Percentiles rank a stretch among this genome's conserved stretches.
These are phyloP conservation scores for Tenebrosternarchus preto DNA, from an alignment of 2,113 vertebrate genomes.

Conservation along the genomic window DNA sequence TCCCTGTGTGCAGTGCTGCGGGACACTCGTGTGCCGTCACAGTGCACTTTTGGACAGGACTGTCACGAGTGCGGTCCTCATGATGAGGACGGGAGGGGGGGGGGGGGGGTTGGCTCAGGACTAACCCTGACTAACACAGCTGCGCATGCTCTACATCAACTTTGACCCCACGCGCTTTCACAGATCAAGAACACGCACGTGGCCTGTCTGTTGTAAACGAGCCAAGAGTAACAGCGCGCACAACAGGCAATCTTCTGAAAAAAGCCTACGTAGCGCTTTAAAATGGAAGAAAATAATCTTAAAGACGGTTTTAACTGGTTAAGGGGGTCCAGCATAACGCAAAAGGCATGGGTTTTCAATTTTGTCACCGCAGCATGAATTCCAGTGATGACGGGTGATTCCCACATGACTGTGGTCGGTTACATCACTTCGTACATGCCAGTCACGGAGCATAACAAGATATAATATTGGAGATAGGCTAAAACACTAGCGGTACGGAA, in stretches of 20 bases:
- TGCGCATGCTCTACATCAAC: background rate
- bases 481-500: too few relatives aligned
- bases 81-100: too few relatives aligned
- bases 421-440: too few relatives aligned
- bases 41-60: background rate
- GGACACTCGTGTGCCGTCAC: conserved; percentile 23
- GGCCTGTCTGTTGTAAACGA: background rate
- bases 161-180: background rate
- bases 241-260: background rate
- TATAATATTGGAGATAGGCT: too few relatives aligned
- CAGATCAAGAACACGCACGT: background rate
- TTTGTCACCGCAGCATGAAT: too few relatives aligned
- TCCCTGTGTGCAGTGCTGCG: background rate
- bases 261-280: background rate
- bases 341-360: background rate
- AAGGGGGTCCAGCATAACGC: background rate
- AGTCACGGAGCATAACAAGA: too few relatives aligned
- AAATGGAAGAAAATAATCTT: background rate
- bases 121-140: background rate
- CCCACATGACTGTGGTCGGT: too few relatives aligned
- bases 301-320: too few relatives aligned
- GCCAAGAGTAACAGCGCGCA: background rate
- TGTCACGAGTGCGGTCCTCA: background rate
- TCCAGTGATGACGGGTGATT: too few relatives aligned
- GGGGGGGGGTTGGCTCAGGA: too few relatives aligned